Evolutionary conservation across 2,113 vertebrate genomes (phyloP).

Genomic region (Balaenoptera acutorostrata): DNA sequence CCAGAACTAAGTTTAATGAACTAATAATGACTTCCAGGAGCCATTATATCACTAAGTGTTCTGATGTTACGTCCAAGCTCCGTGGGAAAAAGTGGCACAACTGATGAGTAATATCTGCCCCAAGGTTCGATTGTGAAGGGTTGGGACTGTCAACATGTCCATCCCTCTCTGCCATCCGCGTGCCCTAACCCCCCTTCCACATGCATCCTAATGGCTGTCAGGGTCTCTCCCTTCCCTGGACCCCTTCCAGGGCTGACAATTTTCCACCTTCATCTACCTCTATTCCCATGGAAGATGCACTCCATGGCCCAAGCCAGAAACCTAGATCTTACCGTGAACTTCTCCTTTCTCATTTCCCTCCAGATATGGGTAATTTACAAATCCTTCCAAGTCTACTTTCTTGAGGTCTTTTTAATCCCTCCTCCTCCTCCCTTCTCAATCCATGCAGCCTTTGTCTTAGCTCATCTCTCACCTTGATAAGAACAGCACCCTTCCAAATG

Average conservation of each 20-base stretch:
- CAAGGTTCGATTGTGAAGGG: not conserved
- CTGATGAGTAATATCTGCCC: not conserved
- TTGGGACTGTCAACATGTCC: not conserved
- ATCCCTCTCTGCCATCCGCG: not conserved
- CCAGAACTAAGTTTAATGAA: not conserved
- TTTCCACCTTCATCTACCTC: not conserved
- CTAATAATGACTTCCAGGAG: not conserved
- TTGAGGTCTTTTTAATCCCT: not conserved
- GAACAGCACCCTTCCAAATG: not conserved
- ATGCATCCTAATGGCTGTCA: not conserved
- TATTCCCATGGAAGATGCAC: not conserved
- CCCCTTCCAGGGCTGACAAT: not conserved
- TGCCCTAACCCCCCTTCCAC: not conserved
- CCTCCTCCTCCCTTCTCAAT: not conserved
- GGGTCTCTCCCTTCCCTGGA: not conserved
- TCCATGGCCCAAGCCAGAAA: not conserved
- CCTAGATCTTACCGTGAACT: not conserved
- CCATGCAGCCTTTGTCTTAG: not conserved
- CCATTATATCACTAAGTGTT: not conserved
- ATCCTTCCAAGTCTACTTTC: not conserved
- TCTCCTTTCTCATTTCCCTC: not conserved
- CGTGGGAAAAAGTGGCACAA: not conserved
- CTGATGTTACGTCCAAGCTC: not conserved
- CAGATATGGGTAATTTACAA: not conserved
- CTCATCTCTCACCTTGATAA: not conserved